These are phyloP conservation scores for Thomomys bottae DNA, from an alignment of 2,113 vertebrate genomes.

Conservation along the genomic window DNA sequence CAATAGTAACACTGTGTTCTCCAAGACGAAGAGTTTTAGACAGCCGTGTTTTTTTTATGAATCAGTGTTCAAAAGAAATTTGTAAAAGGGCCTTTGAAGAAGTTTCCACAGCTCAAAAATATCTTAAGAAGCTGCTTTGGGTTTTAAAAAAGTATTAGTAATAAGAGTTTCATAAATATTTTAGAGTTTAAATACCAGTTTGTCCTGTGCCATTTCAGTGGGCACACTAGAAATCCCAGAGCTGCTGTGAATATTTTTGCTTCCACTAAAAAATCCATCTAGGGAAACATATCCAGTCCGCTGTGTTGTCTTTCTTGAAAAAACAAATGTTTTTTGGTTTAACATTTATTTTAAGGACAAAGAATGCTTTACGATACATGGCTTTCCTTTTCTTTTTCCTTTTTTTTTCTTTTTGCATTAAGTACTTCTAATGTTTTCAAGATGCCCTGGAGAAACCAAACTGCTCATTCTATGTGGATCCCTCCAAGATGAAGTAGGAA, in stretches of 20 bases:
- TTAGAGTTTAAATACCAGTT: constrained; percentile 53
- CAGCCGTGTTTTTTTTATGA: constrained; percentile 43
- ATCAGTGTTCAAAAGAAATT: constrained; percentile 49
- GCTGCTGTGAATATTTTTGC: constrained; percentile 7
- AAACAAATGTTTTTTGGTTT: constrained; percentile 13
- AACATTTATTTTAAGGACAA: constrained; percentile 54
- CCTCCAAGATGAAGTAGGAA: constrained; percentile 29
- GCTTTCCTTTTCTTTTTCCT: neutral
- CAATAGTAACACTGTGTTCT: constrained; percentile 37
- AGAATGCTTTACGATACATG: neutral
- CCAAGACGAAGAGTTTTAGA: neutral
- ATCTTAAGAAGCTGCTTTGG: constrained; percentile 52
- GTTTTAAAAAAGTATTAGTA: constrained; percentile 55
- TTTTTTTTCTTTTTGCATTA: neutral
- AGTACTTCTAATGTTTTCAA: constrained; percentile 33
- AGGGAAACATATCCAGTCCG: neutral
- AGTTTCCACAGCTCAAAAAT: neutral
- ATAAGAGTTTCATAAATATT: constrained; percentile 45
- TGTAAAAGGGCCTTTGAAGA: constrained; percentile 35
- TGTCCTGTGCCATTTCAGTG: constrained; percentile 30
- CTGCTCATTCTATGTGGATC: constrained; percentile 9
- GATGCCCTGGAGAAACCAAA: constrained; percentile 40
- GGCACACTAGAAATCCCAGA: neutral
- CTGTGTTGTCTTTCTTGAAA: neutral
- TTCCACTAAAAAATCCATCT: constrained; percentile 44